Evolutionary conservation across 1,140 invertebrate genomes (phyloP), one percentile per base, ranked within the genome.

Genomic region (Choristoneura fumiferana): DNA sequence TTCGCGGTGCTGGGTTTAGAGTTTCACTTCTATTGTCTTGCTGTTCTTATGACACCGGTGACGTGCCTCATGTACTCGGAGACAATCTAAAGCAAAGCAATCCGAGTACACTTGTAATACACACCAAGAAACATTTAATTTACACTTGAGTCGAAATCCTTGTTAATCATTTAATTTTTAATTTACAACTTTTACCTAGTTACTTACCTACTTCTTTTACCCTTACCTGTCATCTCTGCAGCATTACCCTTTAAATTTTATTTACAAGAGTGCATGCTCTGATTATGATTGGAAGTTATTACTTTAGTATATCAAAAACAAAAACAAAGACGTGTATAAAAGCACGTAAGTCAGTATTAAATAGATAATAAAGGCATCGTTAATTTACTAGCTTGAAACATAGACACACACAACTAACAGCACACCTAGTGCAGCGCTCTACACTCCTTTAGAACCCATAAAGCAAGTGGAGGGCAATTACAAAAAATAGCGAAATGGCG

Each of bases 371-470:
- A 3, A 29, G 6, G 22, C 22, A 29, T 29, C 2, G 22, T 29
- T 29, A 3, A 6, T 29, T 29, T 3, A 29, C 22, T 29, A 29
- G 2, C 6, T 29, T 29, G 2, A 2, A 29, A 29, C 22, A 29
- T 29, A 22, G 22, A 22, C 18, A 49, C 15, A 40, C 18, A 49
- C 2, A 2, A 49, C 18, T 13, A 33, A 49, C 18, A 49, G n/a
- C 43, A 49, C 43, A 49, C 9, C 12, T 12, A 49, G 43, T 49
- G 43, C 43, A 49, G 12, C 22, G 22, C 43, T 12, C 43, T 49
- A 49, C 43, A 49, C 43, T 49, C 43, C 43, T 49, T 49, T 22
- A 49, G 43, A 18, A 10, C 43, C 43, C n/a, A 33, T 49, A 49
- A 10, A 49, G 43, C 43, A 49, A 49, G 43, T 17, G 18, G 22